phyloP scores from a whole-genome alignment of 2,113 vertebrate genomes.

The Paramisgurnus dabryanus region DNA sequence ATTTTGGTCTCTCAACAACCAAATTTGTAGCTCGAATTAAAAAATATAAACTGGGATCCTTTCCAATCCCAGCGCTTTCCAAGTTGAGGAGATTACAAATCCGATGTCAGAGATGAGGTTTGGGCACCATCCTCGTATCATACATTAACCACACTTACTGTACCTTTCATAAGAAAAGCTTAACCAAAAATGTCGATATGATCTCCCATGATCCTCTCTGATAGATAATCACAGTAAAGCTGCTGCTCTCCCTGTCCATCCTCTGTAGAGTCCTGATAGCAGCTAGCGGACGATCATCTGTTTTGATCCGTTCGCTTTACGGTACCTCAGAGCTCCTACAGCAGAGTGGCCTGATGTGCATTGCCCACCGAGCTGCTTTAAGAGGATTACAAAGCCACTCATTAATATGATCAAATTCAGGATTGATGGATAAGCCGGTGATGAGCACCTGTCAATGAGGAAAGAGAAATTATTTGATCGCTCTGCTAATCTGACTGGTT shows the following conservation, averaged over 20 bases:
- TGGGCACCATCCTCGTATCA: background rate
- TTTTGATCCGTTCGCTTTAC: constrained; percentile 34
- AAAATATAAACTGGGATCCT: constrained; percentile 25
- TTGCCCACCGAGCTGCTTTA: constrained; percentile 46
- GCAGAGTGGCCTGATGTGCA: constrained; percentile 37
- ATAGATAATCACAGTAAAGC: constrained; percentile 30
- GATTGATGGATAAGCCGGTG: constrained; percentile 53
- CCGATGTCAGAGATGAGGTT: constrained; percentile 13
- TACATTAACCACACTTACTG: background rate
- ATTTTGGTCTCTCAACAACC: background rate
- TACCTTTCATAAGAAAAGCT: constrained; percentile 26
- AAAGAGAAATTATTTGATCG: constrained; percentile 13
- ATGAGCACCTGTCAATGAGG: constrained; percentile 48
- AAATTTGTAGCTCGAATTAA: background rate
- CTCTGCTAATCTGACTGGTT: constrained; percentile 11
- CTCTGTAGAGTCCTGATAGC: constrained; percentile 24
- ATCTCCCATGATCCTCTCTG: constrained; percentile 35
- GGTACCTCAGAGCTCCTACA: constrained; percentile 26
- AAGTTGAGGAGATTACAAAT: constrained; percentile 33
- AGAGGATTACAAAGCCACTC: constrained; percentile 55
- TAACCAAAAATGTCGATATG: constrained; percentile 30
- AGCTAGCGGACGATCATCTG: constrained; percentile 35
- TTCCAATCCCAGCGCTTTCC: constrained; percentile 7
- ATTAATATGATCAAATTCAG: constrained; percentile 57
- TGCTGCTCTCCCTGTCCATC: background rate